These are phyloP conservation scores for Capitulum mitella DNA, from an alignment of 2,888 invertebrate genomes.

Conservation along the genomic window DNA sequence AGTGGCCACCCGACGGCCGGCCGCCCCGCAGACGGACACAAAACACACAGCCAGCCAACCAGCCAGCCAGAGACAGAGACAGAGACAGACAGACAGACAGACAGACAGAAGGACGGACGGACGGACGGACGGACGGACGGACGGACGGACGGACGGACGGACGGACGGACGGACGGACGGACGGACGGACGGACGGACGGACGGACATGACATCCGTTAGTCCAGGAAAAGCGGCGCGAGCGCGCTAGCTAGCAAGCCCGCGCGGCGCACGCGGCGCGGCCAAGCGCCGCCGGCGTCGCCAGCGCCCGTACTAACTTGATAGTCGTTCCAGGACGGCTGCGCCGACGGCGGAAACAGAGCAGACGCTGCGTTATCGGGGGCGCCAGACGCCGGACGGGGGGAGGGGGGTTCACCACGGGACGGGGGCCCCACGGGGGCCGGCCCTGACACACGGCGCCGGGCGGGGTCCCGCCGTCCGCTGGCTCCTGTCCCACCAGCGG, in stretches of 20 bases:
- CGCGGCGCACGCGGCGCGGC: neutral
- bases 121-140: slow-evolving; percentile 19
- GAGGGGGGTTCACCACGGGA: no score
- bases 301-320: neutral
- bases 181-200: neutral
- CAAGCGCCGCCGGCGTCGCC: neutral
- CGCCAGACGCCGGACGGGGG: no score
- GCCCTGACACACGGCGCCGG: neutral
- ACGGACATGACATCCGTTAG: neutral
- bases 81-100: neutral
- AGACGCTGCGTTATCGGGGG: neutral
- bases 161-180: neutral
- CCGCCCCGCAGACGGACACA: no score
- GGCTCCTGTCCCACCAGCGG: no score
- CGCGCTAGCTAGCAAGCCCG: neutral
- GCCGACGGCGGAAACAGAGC: neutral
- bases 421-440: neutral
- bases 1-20: no score
- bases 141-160: slow-evolving; percentile 8
- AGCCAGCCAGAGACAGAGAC: slow-evolving; percentile 17
- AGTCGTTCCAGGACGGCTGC: slow-evolving; percentile 11
- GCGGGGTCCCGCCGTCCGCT: no score
- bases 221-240: no score
- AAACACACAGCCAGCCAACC: neutral
- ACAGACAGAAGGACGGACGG: no score